Percentiles rank a stretch among this genome's conserved stretches.
phyloP scores from a whole-genome alignment of 2,888 invertebrate genomes.

The Cylindroiulus punctatus region DNA sequence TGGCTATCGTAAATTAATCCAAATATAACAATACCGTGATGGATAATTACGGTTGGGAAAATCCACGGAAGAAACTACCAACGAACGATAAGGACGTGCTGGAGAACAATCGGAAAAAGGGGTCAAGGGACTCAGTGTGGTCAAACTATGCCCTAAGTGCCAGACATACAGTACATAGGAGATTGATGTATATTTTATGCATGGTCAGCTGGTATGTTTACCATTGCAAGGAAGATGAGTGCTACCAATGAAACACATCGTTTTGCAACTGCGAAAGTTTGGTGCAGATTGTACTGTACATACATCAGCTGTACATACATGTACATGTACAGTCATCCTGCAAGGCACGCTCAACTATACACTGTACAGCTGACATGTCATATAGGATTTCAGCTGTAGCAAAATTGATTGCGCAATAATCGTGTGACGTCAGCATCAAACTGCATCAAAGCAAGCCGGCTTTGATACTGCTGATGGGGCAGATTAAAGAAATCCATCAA shows the following conservation, averaged over 20 bases:
- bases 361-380: not conserved
- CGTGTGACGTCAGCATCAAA: not conserved
- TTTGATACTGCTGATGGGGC: not conserved
- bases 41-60: not conserved
- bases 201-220: not conserved
- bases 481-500: conserved; percentile 5
- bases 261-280: too few species aligned
- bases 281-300: too few species aligned
- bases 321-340: too few species aligned
- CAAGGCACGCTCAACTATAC: too few species aligned
- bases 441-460: not conserved
- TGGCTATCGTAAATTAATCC: conserved; percentile 8
- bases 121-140: not conserved
- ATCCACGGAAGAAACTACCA: not conserved
- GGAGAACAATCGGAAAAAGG: not conserved
- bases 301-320: too few species aligned
- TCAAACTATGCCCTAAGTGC: not conserved
- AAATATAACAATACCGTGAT: not conserved
- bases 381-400: not conserved
- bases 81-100: not conserved
- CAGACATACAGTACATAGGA: not conserved
- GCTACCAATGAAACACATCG: too few species aligned
- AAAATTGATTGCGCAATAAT: not conserved
- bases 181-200: not conserved
- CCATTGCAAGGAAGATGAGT: too few species aligned